Evolutionary conservation across 2,113 vertebrate species (phyloP).

Genomic region (Struthidea cinerea): DNA sequence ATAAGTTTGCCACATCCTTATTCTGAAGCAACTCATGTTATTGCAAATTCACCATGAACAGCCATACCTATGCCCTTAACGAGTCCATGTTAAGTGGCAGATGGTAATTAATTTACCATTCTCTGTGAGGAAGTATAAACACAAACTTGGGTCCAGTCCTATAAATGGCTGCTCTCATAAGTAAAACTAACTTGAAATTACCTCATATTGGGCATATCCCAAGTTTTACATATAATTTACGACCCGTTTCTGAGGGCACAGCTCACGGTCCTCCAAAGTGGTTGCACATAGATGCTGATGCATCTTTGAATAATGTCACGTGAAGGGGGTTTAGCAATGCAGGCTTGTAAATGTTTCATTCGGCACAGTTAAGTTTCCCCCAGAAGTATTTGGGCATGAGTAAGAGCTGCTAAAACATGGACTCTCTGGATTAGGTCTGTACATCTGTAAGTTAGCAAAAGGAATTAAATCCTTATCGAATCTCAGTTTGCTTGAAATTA

Average conservation of each 20-base stretch:
- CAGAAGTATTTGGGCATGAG: neutral
- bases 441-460: neutral
- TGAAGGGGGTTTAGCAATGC: neutral
- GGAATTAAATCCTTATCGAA: neutral
- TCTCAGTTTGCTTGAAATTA: neutral
- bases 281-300: fast-evolving
- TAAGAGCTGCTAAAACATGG: neutral
- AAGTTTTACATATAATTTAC: neutral
- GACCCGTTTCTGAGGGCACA: neutral
- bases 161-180: neutral
- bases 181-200: neutral
- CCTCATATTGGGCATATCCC: neutral
- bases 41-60: neutral
- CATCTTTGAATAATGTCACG: neutral
- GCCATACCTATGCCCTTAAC: neutral
- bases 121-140: neutral
- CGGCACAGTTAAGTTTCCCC: neutral
- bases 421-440: neutral
- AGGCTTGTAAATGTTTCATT: neutral
- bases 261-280: neutral
- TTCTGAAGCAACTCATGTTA: neutral
- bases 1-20: neutral
- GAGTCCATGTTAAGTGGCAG: neutral
- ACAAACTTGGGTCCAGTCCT: neutral
- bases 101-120: neutral